Conservation (phyloP, 1,140 invertebrate genomes). For the Apis florea region DNA sequence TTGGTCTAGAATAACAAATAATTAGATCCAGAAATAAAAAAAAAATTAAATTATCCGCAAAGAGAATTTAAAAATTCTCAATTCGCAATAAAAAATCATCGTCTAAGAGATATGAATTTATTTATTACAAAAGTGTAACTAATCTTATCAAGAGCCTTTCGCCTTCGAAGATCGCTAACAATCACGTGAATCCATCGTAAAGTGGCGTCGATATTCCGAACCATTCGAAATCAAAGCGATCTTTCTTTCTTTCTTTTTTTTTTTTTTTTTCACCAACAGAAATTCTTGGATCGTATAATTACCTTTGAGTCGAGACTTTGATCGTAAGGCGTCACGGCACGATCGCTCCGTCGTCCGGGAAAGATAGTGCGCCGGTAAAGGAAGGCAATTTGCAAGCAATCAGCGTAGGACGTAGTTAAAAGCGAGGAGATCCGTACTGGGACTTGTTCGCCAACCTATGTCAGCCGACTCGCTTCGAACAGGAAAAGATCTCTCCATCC, state of each 20-base stretch:
- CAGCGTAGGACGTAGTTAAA: constrained; percentile 72
- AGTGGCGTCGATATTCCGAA: no score
- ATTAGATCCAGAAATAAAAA: no score
- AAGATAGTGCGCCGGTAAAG: constrained; percentile 59
- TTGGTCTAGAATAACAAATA: no score
- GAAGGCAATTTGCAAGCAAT: constrained; percentile 76
- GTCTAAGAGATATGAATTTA: no score
- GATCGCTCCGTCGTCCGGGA: constrained; percentile 44
- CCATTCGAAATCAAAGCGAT: neutral
- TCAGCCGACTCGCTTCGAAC: constrained; percentile 61
- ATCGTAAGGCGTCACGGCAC: constrained; percentile 50
- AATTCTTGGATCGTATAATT: constrained; percentile 29
- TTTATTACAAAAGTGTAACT: no score
- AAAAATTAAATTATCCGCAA: no score
- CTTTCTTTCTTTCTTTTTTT: constrained; percentile 24
- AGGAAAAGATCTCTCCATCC: constrained; percentile 68
- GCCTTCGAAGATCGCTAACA: neutral
- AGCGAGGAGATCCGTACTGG: constrained; percentile 62
- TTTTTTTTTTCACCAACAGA: constrained; percentile 17
- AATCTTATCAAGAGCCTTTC: neutral
- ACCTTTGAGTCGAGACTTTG: constrained; percentile 47
- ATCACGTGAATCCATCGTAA: neutral
- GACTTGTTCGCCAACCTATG: constrained; percentile 71
- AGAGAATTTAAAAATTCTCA: no score
- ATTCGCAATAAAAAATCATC: no score